Evolutionary conservation across 2,797 vertebrate genomes (phyloP), one percentile per base, ranked within the genome.

Genomic region (Melanogrammus aeglefinus): DNA sequence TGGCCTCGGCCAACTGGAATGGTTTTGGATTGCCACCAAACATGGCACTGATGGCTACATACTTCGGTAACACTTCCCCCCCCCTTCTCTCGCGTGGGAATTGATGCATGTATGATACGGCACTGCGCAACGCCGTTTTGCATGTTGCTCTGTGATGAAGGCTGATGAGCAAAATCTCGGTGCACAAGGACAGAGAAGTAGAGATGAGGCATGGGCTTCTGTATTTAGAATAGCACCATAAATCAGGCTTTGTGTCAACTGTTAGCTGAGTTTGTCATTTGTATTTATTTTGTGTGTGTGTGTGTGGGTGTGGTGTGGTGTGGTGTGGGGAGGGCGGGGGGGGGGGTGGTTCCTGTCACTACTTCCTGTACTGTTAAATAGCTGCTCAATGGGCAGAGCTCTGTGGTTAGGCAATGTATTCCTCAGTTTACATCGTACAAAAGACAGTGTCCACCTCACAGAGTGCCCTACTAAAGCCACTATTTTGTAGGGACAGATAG

Each of bases 231-330:
- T 76, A 76, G 81, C 82, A 1, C 74, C 78, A 16, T 82, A 81
- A 12, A 78, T 87, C 76, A 86, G 74, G 70, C 76, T 84, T 78
- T 4, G 38, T 79, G 86, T 90, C 0, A 81, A 85, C 86, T 79
- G 29, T 77, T 85, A 77, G 47, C 74, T 75, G 76, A 74, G 79
- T 81, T 35, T 77, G 66, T 82, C 73, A 70, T 84, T 79, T 81
- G 44, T 73, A 38, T 78, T 4, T 77, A 69, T 36, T 36, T 36
- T 1, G 16, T 78, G 6, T 35, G 63, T 80, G 6, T 29, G 24
- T 12, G 63, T 69, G 63, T 27, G 6, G 47, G 44, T 16, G 80
- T 88, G 74, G 29, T 29, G 29, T 29, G 29, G 29, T 29, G 29
- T 29, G 29, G 80, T 88, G 74, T 27, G 77, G 18, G 80, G 63